phyloP scores from a whole-genome alignment of 2,888 invertebrate species.

The Ennomos quercinarius region DNA sequence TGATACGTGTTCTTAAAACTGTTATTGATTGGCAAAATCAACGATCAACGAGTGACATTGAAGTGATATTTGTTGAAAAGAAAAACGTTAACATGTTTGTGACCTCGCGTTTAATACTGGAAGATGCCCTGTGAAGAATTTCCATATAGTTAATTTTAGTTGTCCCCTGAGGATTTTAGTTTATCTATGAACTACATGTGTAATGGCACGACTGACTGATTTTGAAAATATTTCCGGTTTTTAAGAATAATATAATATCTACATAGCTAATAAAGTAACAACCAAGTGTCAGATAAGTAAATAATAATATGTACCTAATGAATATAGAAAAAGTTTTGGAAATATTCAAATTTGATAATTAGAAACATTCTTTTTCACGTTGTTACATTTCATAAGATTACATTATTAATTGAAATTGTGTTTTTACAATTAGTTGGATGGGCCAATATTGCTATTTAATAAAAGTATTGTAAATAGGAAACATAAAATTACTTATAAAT shows the following conservation, averaged over 20 bases:
- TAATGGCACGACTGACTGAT: slow-evolving; percentile 52
- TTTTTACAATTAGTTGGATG: slow-evolving; percentile 41
- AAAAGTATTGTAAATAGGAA: slow-evolving; percentile 34
- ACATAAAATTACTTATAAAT: slow-evolving; percentile 12
- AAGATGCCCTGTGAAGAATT: slow-evolving; percentile 39
- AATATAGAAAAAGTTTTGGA: slow-evolving; percentile 15
- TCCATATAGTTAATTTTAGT: slow-evolving; percentile 33
- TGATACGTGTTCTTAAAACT: slow-evolving; percentile 59
- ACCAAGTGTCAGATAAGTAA: slow-evolving; percentile 1
- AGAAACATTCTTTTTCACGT: slow-evolving; percentile 10
- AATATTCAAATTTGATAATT: slow-evolving; percentile 27
- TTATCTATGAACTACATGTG: slow-evolving; percentile 42
- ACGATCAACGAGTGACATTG: slow-evolving; percentile 60
- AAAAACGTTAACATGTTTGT: slow-evolving; percentile 49
- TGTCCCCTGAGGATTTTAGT: slow-evolving; percentile 40
- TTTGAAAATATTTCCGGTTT: slow-evolving; percentile 46
- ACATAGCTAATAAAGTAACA: slow-evolving; percentile 2
- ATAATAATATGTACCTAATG: not conserved
- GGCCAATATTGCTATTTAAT: slow-evolving; percentile 45
- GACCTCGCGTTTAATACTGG: slow-evolving; percentile 57
- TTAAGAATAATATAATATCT: slow-evolving; percentile 14
- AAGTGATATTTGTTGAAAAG: slow-evolving; percentile 51
- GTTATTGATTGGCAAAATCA: slow-evolving; percentile 56
- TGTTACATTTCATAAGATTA: slow-evolving; percentile 18
- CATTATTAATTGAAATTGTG: slow-evolving; percentile 12